These are phyloP conservation scores for Cinclus cinclus DNA, from an alignment of 2,113 vertebrate genomes.

Conservation along the genomic window DNA sequence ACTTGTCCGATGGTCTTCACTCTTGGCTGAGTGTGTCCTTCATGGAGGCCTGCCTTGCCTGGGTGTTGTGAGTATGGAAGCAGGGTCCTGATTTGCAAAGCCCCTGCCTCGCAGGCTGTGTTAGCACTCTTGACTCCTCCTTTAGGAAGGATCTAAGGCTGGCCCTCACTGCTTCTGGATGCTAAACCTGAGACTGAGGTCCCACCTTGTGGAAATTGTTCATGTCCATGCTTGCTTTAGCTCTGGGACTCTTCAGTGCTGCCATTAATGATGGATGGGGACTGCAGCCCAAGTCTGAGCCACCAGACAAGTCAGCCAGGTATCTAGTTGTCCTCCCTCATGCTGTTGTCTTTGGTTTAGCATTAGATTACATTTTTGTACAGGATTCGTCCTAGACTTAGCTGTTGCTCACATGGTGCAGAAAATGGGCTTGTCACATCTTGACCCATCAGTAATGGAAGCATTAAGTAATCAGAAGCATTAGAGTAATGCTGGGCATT, in stretches of 20 bases:
- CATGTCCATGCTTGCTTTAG: background rate
- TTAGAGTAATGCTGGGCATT: background rate
- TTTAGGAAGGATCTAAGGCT: background rate
- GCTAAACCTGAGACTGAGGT: background rate
- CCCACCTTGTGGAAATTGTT: background rate
- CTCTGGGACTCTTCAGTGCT: background rate
- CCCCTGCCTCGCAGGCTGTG: background rate
- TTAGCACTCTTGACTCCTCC: background rate
- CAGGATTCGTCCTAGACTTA: background rate
- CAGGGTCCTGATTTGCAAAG: background rate
- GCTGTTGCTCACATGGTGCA: background rate
- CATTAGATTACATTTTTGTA: background rate
- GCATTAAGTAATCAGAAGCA: background rate
- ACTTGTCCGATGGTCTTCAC: background rate
- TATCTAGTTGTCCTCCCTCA: background rate
- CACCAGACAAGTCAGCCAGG: background rate
- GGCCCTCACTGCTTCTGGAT: background rate
- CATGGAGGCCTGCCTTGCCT: background rate
- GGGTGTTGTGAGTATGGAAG: rapidly evolving
- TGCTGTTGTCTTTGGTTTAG: background rate
- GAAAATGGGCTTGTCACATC: background rate
- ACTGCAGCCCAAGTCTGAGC: background rate
- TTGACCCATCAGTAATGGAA: background rate
- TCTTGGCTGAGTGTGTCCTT: background rate
- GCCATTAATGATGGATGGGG: background rate